phyloP scores from a whole-genome alignment of 2,888 invertebrate genomes.

The Drosophila quinaria region DNA sequence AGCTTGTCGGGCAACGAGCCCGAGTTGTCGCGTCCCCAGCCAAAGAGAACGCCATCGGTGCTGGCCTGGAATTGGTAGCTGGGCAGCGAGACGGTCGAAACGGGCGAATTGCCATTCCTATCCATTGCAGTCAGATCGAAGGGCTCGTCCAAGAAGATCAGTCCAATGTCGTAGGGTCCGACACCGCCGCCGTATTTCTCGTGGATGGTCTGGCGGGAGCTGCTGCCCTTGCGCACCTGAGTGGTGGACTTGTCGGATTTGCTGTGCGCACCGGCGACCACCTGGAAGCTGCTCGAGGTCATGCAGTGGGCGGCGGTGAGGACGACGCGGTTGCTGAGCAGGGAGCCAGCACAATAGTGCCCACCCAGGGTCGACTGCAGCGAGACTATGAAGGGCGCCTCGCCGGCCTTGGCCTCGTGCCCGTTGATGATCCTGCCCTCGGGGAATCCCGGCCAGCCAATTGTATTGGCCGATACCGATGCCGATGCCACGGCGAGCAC shows the following conservation, averaged over 20 bases:
- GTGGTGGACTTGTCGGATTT: slow-evolving; percentile 59
- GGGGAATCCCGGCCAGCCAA: slow-evolving; percentile 68
- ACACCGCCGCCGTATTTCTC: slow-evolving; percentile 82
- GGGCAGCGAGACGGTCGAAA: slow-evolving; percentile 63
- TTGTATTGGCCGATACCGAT: slow-evolving; percentile 46
- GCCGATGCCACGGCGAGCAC: slow-evolving; percentile 66
- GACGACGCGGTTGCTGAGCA: slow-evolving; percentile 76
- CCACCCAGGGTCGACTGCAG: slow-evolving; percentile 47
- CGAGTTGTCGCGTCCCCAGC: slow-evolving; percentile 81
- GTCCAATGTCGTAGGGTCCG: slow-evolving; percentile 87
- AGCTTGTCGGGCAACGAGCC: slow-evolving; percentile 67
- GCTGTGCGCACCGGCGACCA: slow-evolving; percentile 85
- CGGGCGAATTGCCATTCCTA: slow-evolving; percentile 69
- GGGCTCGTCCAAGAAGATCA: slow-evolving; percentile 82
- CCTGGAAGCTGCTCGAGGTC: slow-evolving; percentile 40
- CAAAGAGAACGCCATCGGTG: slow-evolving; percentile 67
- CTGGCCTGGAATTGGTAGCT: slow-evolving; percentile 50
- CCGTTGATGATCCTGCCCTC: slow-evolving; percentile 84
- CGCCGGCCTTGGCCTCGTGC: slow-evolving; percentile 78
- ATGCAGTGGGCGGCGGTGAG: slow-evolving; percentile 85
- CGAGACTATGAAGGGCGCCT: slow-evolving; percentile 86
- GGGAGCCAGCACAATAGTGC: slow-evolving; percentile 85
- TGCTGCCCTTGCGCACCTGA: slow-evolving; percentile 71
- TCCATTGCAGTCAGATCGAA: slow-evolving; percentile 72
- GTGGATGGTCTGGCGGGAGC: slow-evolving; percentile 72